Evolutionary conservation across 1,140 invertebrate species (phyloP).

Genomic region (Bombus vancouverensis): DNA sequence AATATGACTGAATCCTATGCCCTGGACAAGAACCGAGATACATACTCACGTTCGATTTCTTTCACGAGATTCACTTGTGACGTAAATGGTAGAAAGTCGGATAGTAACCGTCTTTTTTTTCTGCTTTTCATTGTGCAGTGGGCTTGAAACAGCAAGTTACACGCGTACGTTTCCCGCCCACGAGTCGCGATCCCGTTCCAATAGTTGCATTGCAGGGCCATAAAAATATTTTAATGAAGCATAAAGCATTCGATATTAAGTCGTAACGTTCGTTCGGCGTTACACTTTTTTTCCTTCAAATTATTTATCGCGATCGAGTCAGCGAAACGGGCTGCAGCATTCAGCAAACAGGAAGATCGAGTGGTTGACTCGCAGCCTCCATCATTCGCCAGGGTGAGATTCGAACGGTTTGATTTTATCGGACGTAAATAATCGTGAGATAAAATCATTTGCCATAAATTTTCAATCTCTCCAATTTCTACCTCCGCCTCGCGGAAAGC

Average conservation of each 20-base stretch:
- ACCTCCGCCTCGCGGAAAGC: neutral
- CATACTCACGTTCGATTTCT: neutral
- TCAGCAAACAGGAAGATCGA: neutral
- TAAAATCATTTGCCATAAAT: slow-evolving; percentile 8
- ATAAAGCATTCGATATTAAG: slow-evolving; percentile 20
- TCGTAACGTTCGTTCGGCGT: neutral
- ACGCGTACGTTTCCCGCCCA: slow-evolving; percentile 14
- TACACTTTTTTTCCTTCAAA: neutral
- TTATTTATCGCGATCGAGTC: neutral
- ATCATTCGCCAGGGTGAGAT: neutral
- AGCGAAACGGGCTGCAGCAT: slow-evolving; percentile 6
- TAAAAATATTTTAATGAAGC: slow-evolving; percentile 35
- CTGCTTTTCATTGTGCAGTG: neutral
- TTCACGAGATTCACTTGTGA: slow-evolving; percentile 1
- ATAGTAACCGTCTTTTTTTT: slow-evolving; percentile 1
- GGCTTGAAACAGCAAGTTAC: slow-evolving; percentile 2
- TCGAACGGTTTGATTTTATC: slow-evolving; percentile 2
- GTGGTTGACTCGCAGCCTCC: neutral
- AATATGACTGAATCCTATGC: neutral
- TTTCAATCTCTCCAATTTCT: neutral
- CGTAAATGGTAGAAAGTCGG: slow-evolving; percentile 29
- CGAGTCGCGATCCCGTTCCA: neutral
- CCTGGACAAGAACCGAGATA: neutral
- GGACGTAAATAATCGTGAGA: slow-evolving; percentile 6
- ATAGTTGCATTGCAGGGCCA: neutral